Conservation (phyloP, 2,888 invertebrate species). For the Rhimphoctona megacephalus region DNA sequence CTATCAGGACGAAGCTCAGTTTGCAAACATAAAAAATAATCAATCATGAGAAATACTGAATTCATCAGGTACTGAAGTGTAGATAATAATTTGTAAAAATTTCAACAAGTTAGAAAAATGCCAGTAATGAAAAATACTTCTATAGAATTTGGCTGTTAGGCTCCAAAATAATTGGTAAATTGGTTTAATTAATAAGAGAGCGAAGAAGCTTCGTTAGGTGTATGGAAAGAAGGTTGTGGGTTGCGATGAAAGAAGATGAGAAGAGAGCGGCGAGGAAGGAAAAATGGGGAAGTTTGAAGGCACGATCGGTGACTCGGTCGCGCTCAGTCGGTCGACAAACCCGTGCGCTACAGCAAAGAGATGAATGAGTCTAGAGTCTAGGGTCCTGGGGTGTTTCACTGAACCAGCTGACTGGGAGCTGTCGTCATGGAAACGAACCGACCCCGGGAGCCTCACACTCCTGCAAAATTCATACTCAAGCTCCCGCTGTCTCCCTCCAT, state of each 20-base stretch:
- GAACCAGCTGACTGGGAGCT: conserved; percentile 83
- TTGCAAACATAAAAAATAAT: not conserved
- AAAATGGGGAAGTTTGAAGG: conserved; percentile 48
- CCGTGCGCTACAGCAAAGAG: conserved; percentile 70
- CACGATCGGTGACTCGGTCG: conserved; percentile 72
- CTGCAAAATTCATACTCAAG: conserved; percentile 76
- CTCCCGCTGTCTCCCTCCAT: conserved; percentile 44
- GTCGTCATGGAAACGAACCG: conserved; percentile 82
- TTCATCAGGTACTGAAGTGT: not conserved
- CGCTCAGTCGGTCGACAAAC: conserved; percentile 75
- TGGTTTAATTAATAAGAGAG: conserved; percentile 38
- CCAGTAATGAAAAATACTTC: not conserved
- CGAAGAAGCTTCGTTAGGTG: conserved; percentile 18
- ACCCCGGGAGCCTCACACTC: conserved; percentile 82
- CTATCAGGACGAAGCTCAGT: not conserved
- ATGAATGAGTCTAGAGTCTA: conserved; percentile 79
- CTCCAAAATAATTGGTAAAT: conserved; percentile 18
- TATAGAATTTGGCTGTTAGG: not conserved
- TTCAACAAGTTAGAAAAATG: not conserved
- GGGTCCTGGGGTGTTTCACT: conserved; percentile 74
- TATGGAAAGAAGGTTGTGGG: not conserved
- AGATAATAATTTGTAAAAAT: not conserved
- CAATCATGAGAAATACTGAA: not conserved
- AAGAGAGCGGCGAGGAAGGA: not conserved
- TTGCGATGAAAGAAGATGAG: conserved; percentile 15